Evolutionary conservation across 2,888 invertebrate species (phyloP).

Genomic region (Synergus laeviventris): DNA sequence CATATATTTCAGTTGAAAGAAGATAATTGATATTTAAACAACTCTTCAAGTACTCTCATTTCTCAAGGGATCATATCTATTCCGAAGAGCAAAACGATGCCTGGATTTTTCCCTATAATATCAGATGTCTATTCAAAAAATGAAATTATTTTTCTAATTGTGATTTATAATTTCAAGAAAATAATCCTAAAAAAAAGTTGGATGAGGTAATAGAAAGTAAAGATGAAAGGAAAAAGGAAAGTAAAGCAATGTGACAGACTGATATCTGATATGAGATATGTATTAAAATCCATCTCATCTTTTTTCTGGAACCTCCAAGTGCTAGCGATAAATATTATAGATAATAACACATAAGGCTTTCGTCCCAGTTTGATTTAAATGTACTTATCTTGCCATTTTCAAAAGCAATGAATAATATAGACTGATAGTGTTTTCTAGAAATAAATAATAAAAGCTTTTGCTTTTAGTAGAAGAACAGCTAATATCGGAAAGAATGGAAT

Average conservation of each 20-base stretch:
- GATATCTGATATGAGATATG: too few species aligned
- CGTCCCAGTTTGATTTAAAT: not conserved
- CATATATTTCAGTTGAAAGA: not conserved
- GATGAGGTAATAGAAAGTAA: slow-evolving; percentile 2
- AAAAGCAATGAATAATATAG: not conserved
- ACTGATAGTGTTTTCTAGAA: not conserved
- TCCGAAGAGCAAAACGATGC: not conserved
- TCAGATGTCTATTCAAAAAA: slow-evolving; percentile 12
- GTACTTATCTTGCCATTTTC: not conserved
- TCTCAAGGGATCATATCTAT: not conserved
- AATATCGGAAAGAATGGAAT: not conserved
- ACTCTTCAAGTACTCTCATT: slow-evolving; percentile 12
- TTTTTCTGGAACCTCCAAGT: not conserved
- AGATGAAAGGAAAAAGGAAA: not conserved
- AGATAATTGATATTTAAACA: slow-evolving; percentile 17
- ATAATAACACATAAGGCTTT: not conserved
- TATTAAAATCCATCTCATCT: slow-evolving; percentile 22
- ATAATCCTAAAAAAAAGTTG: not conserved
- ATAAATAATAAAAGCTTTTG: not conserved
- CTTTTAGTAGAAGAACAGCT: too few species aligned
- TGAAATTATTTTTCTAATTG: not conserved
- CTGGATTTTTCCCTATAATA: not conserved
- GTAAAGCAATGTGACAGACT: not conserved
- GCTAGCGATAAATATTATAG: not conserved
- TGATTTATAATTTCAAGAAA: not conserved